Evolutionary conservation across 1,140 invertebrate genomes (phyloP).

Genomic region (Sarcophaga peregrina): DNA sequence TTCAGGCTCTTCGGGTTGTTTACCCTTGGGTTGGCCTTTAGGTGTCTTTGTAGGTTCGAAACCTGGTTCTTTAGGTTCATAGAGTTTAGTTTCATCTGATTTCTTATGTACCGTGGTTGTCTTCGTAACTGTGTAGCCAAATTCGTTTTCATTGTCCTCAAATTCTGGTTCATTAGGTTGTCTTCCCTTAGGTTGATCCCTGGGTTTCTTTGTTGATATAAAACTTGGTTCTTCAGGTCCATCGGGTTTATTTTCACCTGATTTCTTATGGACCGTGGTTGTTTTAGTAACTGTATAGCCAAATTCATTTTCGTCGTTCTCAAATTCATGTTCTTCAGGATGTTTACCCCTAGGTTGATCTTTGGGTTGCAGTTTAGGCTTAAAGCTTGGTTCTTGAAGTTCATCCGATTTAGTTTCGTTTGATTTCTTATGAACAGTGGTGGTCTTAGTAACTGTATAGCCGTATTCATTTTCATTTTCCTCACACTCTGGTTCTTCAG

Average conservation of each 20-base stretch:
- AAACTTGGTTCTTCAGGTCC: too few species aligned
- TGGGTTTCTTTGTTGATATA: background rate
- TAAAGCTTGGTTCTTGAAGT: background rate
- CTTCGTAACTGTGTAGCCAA: too few species aligned
- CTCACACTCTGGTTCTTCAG: background rate
- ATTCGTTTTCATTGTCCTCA: too few species aligned
- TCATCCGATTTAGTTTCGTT: background rate
- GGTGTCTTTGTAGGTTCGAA: background rate
- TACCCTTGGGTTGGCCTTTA: background rate
- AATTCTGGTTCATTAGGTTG: background rate
- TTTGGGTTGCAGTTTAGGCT: background rate
- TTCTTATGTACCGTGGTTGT: background rate
- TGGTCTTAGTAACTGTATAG: too few species aligned
- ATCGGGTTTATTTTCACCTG: too few species aligned
- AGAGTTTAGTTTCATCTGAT: conserved; percentile 14
- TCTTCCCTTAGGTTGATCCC: background rate
- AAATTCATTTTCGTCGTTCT: too few species aligned
- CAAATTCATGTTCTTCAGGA: background rate
- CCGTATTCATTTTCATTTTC: too few species aligned
- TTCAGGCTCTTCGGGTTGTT: background rate
- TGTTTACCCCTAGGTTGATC: background rate
- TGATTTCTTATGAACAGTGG: too few species aligned
- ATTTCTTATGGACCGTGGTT: too few species aligned
- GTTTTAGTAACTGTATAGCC: too few species aligned
- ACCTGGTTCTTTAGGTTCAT: background rate